Percentiles rank a stretch among this genome's conserved stretches.
Conservation (phyloP, 2,113 vertebrate species). For the Climacteris rufus region DNA sequence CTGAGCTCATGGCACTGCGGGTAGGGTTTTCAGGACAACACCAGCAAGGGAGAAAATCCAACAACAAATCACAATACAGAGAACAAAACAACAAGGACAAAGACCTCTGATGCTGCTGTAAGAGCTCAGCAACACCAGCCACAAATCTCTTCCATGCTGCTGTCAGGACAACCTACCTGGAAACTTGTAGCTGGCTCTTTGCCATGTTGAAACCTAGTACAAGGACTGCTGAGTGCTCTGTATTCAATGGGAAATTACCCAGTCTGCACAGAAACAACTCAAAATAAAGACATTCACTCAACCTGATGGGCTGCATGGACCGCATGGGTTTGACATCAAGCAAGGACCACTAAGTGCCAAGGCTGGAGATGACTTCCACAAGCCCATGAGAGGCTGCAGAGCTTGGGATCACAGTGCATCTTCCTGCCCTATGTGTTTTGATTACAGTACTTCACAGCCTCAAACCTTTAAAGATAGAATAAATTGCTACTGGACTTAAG, state of each 20-base stretch:
- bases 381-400: not conserved
- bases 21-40: not conserved
- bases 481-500: not conserved
- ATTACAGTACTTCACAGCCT: not conserved
- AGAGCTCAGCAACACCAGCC: not conserved
- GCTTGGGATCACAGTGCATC: not conserved
- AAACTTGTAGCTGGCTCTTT: not conserved
- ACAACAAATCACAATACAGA: not conserved
- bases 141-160: fast-evolving
- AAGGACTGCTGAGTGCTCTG: not conserved
- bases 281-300: not conserved
- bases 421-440: not conserved
- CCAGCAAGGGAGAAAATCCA: not conserved
- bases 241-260: not conserved
- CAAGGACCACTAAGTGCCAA: not conserved
- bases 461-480: not conserved
- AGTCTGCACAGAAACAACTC: not conserved
- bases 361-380: not conserved
- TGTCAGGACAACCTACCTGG: not conserved
- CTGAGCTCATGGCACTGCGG: fast-evolving
- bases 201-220: not conserved
- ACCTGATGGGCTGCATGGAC: not conserved
- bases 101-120: not conserved
- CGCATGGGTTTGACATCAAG: not conserved
- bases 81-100: not conserved